Evolutionary conservation across 2,113 vertebrate genomes (phyloP), one percentile per base, ranked within the genome.

Genomic region (Syrmaticus mikado): DNA sequence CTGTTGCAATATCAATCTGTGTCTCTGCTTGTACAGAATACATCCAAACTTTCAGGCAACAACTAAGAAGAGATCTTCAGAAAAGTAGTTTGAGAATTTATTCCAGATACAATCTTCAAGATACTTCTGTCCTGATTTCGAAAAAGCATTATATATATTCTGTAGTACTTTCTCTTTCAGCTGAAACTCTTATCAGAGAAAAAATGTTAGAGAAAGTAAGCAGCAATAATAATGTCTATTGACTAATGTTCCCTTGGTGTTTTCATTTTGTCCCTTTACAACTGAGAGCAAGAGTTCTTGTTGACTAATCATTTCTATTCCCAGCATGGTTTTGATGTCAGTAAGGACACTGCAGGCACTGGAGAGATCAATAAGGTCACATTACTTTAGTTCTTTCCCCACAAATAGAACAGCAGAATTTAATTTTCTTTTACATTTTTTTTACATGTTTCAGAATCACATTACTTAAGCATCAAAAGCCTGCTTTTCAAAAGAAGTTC

Each of bases 231-330:
- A 85, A 17, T n/a, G 87, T 5, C 17, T 66, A 41, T n/a, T 34
- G 18, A 90, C 85, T 55, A 84, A 74, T 8, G 10, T 57, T 78
- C 36, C 36, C 19, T 11, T 41, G 30, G 13, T 74, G 32, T 21
- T 70, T 81, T 93, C 6, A 53, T 48, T 90, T 78, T 84, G 60
- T 70, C 52, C 45, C n/a, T 77, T 34, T 25, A 86, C 71, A 92
- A 80, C 0, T 1, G 38, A 36, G 67, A 80, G 34, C 27, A 10
- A 45, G n/a, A 65, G 40, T 45, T 96, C 87, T 90, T 82, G 87
- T 87, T 89, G 94, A 94, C 57, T 93, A 75, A 91, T 92, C 68
- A 93, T 43, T 92, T 94, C 84, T 90, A 87, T 93, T 93, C 87
- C 67, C 61, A 87, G 85, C 46, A 77, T 1, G 12, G 50, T 82